Evolutionary conservation across 1,140 invertebrate species (phyloP).

Genomic region (Lepidurus couesii): DNA sequence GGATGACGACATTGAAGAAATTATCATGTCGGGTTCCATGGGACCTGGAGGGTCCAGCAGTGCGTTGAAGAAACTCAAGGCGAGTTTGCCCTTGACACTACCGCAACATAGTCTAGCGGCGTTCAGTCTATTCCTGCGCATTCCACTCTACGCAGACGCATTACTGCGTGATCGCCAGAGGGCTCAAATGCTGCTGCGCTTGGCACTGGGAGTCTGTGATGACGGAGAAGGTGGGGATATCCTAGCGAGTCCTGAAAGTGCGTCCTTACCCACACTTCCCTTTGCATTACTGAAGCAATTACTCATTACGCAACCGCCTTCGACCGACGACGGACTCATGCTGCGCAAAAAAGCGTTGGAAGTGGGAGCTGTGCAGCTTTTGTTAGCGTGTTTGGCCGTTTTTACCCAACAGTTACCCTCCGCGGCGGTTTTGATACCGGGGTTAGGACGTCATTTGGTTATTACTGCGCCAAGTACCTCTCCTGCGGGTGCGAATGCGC

Average conservation of each 20-base stretch:
- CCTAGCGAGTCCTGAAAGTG: constrained; percentile 64
- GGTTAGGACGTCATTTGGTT: constrained; percentile 32
- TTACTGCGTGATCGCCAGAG: constrained; percentile 72
- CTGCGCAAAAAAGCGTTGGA: constrained; percentile 73
- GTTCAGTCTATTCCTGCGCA: constrained; percentile 76
- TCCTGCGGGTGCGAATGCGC: background rate
- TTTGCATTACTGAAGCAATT: constrained; percentile 77
- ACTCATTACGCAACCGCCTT: constrained; percentile 67
- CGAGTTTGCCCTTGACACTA: constrained; percentile 49
- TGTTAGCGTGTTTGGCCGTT: constrained; percentile 78
- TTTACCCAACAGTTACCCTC: constrained; percentile 71
- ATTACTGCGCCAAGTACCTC: constrained; percentile 3
- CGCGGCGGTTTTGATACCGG: constrained; percentile 43
- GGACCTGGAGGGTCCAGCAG: constrained; percentile 35
- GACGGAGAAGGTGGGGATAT: constrained; percentile 84
- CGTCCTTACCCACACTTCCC: constrained; percentile 73
- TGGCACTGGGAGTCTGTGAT: constrained; percentile 81
- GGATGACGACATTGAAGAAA: constrained; percentile 33
- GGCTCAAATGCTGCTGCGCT: constrained; percentile 73
- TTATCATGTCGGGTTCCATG: constrained; percentile 27
- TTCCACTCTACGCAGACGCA: constrained; percentile 84
- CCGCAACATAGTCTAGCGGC: constrained; percentile 84
- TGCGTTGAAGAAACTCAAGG: constrained; percentile 36
- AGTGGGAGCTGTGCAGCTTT: constrained; percentile 71
- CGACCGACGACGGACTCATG: constrained; percentile 71